phyloP scores from a whole-genome alignment of 1,140 invertebrate genomes.

The Ips nitidus region DNA sequence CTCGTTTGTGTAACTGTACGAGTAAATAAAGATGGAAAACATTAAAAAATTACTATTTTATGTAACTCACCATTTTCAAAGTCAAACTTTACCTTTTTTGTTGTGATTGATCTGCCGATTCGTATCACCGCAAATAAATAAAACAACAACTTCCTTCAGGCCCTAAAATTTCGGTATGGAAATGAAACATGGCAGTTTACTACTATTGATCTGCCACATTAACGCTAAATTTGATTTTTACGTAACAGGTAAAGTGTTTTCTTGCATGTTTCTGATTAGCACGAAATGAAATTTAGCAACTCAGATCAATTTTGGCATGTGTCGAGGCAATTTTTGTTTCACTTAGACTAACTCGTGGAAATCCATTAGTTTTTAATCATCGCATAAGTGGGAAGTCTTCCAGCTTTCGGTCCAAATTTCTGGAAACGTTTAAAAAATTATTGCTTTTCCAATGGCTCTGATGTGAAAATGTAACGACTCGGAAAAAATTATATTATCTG shows the following conservation, averaged over 20 bases:
- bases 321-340: constrained; percentile 20
- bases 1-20: no score
- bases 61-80: no score
- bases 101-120: no score
- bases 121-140: no score
- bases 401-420: neutral
- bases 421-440: constrained; percentile 9
- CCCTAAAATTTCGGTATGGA: neutral
- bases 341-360: no score
- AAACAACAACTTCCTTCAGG: no score
- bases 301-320: constrained; percentile 18
- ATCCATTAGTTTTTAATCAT: no score
- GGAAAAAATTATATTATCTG: constrained; percentile 7
- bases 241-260: constrained; percentile 27
- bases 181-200: neutral
- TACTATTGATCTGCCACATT: constrained; percentile 1
- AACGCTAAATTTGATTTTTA: constrained; percentile 9
- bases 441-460: neutral
- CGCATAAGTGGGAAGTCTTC: no score
- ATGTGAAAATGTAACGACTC: constrained; percentile 13
- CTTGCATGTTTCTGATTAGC: constrained; percentile 17
- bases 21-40: no score
- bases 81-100: no score
- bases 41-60: no score
- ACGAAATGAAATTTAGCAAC: constrained; percentile 17